Conservation (phyloP, 1,140 invertebrate species). For the Drosophila athabasca region DNA sequence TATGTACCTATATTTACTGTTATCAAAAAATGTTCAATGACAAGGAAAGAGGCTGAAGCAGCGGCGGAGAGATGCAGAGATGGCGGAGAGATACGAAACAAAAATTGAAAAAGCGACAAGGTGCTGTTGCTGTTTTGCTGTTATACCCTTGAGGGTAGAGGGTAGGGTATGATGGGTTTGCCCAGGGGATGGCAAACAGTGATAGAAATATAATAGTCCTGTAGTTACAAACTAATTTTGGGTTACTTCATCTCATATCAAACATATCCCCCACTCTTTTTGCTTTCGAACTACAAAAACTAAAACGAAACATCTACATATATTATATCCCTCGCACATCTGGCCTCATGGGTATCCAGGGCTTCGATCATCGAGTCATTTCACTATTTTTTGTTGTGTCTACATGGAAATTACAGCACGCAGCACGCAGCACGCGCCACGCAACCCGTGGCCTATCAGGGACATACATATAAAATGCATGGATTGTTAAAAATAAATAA, state of each 20-base stretch:
- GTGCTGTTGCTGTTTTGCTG: slow-evolving; percentile 56
- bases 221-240: no score
- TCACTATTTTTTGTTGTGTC: slow-evolving; percentile 41
- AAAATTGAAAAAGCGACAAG: slow-evolving; percentile 79
- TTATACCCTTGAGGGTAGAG: background rate
- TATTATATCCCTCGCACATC: background rate
- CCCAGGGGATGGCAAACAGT: no score
- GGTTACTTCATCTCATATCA: no score
- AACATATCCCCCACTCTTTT: no score
- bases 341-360: background rate
- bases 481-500: slow-evolving; percentile 76
- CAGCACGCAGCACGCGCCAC: slow-evolving; percentile 52
- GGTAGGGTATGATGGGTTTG: no score
- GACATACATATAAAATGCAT: slow-evolving; percentile 69
- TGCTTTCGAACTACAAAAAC: no score
- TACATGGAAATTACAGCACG: slow-evolving; percentile 74
- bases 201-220: no score
- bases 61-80: background rate
- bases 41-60: background rate
- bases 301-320: background rate
- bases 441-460: slow-evolving; percentile 27
- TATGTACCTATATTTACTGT: slow-evolving; percentile 1
- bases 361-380: background rate
- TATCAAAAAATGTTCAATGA: no score
- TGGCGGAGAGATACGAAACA: slow-evolving; percentile 28